Conservation (phyloP, 37 sponge, comb jelly and placozoan genomes). For the Mnemiopsis leidyi region DNA sequence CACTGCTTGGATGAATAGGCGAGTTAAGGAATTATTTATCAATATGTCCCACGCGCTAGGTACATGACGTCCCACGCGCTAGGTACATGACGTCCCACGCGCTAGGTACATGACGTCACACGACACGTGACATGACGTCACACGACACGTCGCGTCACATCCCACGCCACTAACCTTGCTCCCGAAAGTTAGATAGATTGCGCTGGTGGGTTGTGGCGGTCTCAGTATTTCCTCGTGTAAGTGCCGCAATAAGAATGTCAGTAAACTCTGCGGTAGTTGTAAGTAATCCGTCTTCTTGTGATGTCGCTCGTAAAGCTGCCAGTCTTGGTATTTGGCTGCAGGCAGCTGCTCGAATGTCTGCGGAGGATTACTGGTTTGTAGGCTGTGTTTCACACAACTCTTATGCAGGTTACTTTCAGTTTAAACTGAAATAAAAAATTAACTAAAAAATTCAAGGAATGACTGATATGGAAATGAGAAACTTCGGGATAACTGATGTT, state of each 20-base stretch:
- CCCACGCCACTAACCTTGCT: constrained; percentile 31
- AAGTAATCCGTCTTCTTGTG: constrained; percentile 5
- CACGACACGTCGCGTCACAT: background rate
- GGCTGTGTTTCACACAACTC: background rate
- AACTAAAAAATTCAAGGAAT: too few relatives aligned
- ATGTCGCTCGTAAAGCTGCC: constrained; percentile 30
- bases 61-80: background rate
- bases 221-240: constrained; percentile 45
- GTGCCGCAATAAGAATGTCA: constrained; percentile 28
- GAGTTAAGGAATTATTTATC: too few relatives aligned
- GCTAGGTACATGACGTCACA: background rate
- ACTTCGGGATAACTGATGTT: too few relatives aligned
- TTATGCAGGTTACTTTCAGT: background rate
- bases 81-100: background rate
- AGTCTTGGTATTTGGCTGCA: constrained; percentile 43
- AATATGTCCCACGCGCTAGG: too few relatives aligned
- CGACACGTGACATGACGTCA: background rate
- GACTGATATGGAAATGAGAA: background rate
- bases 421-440: too few relatives aligned
- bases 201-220: constrained; percentile 44
- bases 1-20: too few relatives aligned
- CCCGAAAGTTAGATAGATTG: constrained; percentile 25
- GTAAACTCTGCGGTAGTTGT: constrained; percentile 2
- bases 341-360: constrained; percentile 36
- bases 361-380: background rate